These are phyloP conservation scores for Mesembrinibis cayennensis DNA, from an alignment of 2,113 vertebrate genomes.

Conservation along the genomic window DNA sequence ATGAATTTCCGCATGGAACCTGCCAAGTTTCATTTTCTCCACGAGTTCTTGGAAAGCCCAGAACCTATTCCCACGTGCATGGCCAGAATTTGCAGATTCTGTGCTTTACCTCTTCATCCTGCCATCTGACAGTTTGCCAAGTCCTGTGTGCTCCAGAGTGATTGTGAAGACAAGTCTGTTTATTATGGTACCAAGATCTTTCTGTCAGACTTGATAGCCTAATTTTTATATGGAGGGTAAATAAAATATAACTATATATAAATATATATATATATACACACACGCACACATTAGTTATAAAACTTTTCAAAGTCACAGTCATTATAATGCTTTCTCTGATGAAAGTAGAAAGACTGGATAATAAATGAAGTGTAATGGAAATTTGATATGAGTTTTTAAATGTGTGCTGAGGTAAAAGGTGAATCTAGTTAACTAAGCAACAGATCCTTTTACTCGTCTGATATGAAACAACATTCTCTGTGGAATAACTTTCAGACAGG, in stretches of 20 bases:
- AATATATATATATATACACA: not conserved
- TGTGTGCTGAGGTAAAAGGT: slow-evolving; percentile 55
- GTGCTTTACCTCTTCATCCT: slow-evolving; percentile 58
- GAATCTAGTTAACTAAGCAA: slow-evolving; percentile 65
- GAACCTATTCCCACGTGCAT: slow-evolving; percentile 39
- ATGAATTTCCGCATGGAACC: slow-evolving; percentile 65
- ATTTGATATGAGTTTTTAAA: slow-evolving; percentile 44
- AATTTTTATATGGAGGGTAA: not conserved
- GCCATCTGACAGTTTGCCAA: slow-evolving; percentile 30
- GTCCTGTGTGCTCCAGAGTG: not conserved
- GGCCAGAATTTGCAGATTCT: slow-evolving; percentile 64
- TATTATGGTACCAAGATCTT: slow-evolving; percentile 3
- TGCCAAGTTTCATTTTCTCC: slow-evolving; percentile 71
- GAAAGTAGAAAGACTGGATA: slow-evolving; percentile 33
- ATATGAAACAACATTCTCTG: slow-evolving; percentile 62
- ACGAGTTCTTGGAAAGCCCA: slow-evolving; percentile 66
- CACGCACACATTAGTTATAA: not conserved
- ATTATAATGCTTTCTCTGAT: slow-evolving; percentile 32
- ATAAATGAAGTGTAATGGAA: slow-evolving; percentile 57
- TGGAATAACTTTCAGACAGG: slow-evolving; percentile 66
- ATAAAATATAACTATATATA: slow-evolving; percentile 6
- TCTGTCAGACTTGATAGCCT: slow-evolving; percentile 8
- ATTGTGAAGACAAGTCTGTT: not conserved
- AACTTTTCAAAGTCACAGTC: slow-evolving; percentile 25
- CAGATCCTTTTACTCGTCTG: slow-evolving; percentile 41